phyloP scores from a whole-genome alignment of 1,140 invertebrate genomes.

The Leucophenga varia region DNA sequence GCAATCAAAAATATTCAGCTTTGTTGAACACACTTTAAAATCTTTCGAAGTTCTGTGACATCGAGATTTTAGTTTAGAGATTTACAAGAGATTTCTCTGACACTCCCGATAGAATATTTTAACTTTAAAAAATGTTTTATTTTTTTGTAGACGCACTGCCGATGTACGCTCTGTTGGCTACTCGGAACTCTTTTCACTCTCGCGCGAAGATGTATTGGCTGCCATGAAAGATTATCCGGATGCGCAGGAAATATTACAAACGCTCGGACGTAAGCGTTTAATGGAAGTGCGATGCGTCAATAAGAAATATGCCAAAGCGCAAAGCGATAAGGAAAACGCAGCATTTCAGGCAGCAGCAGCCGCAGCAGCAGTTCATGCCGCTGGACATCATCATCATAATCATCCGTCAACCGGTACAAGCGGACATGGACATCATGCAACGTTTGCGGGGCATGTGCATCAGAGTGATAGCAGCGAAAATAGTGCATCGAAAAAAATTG shows the following conservation, averaged over 20 bases:
- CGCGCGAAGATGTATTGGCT: slow-evolving; percentile 88
- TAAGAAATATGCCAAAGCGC: slow-evolving; percentile 49
- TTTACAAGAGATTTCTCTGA: neutral
- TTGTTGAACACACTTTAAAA: no score
- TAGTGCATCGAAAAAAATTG: slow-evolving; percentile 71
- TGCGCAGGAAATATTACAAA: slow-evolving; percentile 90
- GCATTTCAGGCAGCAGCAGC: slow-evolving; percentile 37
- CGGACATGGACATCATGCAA: slow-evolving; percentile 49
- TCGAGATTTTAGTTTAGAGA: no score
- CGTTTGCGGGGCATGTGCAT: slow-evolving; percentile 58
- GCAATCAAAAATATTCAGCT: neutral
- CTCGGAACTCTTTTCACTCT: slow-evolving; percentile 92
- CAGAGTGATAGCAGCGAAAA: slow-evolving; percentile 64
- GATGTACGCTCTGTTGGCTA: slow-evolving; percentile 95
- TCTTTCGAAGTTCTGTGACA: no score
- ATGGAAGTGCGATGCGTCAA: slow-evolving; percentile 73
- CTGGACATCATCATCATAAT: slow-evolving; percentile 21
- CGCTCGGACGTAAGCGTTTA: slow-evolving; percentile 80
- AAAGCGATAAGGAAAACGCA: slow-evolving; percentile 38
- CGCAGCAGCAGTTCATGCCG: neutral
- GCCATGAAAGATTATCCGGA: slow-evolving; percentile 97
- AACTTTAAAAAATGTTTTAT: neutral
- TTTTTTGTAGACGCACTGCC: slow-evolving; percentile 76
- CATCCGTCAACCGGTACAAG: slow-evolving; percentile 26
- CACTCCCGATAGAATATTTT: no score